Percentiles rank a stretch among this genome's conserved stretches.
Evolutionary conservation across 2,113 vertebrate species (phyloP).

Genomic region (Furnarius figulus): DNA sequence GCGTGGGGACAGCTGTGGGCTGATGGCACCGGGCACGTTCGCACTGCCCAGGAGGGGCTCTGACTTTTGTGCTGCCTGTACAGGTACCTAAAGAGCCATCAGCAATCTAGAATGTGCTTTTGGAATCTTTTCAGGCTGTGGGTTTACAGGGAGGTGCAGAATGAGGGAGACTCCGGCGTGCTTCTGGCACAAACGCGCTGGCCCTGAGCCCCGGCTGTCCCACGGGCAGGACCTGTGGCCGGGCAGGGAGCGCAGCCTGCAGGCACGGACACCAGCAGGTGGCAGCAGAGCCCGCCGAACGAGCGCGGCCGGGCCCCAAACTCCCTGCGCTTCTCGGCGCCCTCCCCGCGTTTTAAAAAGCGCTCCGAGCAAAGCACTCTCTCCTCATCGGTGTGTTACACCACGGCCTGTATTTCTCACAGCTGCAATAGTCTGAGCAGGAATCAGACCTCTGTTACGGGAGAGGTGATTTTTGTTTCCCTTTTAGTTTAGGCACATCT

Average conservation of each 20-base stretch:
- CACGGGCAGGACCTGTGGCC: too few species aligned
- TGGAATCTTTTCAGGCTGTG: not conserved
- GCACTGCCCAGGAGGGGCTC: not conserved
- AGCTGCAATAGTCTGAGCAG: too few species aligned
- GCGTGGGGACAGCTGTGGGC: not conserved
- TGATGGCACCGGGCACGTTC: rapidly evolving
- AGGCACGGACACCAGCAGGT: not conserved
- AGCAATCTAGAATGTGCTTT: not conserved
- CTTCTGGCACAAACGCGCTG: rapidly evolving
- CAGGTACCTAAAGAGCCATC: not conserved
- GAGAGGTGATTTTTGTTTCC: not conserved
- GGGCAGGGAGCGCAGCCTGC: rapidly evolving
- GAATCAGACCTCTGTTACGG: not conserved
- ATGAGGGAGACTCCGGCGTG: too few species aligned
- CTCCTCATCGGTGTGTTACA: rapidly evolving
- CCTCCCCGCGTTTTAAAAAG: not conserved
- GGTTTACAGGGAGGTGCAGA: not conserved
- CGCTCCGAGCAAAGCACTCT: not conserved
- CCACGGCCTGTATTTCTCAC: not conserved
- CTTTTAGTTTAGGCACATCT: too few species aligned
- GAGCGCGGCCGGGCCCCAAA: not conserved
- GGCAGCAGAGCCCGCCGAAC: conserved; percentile 38
- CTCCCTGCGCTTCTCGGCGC: not conserved
- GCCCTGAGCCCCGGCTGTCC: too few species aligned
- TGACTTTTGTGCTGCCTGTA: not conserved